A percentile compares a stretch with the other conserved stretches of the same genome.
phyloP scores from a whole-genome alignment of 2,113 vertebrate species.

The Pholis gunnellus region DNA sequence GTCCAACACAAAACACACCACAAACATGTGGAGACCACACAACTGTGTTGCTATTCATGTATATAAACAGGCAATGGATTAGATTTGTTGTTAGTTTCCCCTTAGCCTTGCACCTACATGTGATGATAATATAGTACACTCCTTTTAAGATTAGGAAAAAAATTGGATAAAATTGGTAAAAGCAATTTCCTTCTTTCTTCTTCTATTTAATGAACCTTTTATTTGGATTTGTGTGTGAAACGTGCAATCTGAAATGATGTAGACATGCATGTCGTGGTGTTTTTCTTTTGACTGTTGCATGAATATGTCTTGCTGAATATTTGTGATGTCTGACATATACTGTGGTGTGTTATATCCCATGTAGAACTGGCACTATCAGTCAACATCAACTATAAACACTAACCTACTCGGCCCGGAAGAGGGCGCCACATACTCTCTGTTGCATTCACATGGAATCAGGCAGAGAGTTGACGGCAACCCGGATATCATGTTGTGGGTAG shows the following conservation, averaged over 20 bases:
- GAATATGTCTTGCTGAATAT: neutral
- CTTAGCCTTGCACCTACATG: neutral
- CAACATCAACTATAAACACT: neutral
- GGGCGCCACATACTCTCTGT: neutral
- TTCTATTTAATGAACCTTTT: neutral
- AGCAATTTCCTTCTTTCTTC: neutral
- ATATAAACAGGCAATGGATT: neutral
- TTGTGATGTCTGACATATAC: neutral
- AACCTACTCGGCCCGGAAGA: slow-evolving; percentile 8
- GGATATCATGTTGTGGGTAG: no score
- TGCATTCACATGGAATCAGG: neutral
- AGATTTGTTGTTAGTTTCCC: neutral
- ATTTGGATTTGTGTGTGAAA: neutral
- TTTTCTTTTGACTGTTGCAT: neutral
- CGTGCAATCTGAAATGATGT: neutral
- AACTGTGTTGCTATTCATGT: neutral
- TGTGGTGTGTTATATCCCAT: neutral
- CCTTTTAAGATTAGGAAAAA: neutral
- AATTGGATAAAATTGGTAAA: neutral
- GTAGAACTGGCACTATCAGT: neutral
- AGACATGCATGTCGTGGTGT: neutral
- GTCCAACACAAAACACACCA: slow-evolving; percentile 34
- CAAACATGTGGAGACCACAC: slow-evolving; percentile 1
- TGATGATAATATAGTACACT: neutral
- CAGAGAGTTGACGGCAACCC: neutral